These are phyloP conservation scores for Heliconius aoede DNA, from an alignment of 2,888 invertebrate genomes.

Conservation along the genomic window DNA sequence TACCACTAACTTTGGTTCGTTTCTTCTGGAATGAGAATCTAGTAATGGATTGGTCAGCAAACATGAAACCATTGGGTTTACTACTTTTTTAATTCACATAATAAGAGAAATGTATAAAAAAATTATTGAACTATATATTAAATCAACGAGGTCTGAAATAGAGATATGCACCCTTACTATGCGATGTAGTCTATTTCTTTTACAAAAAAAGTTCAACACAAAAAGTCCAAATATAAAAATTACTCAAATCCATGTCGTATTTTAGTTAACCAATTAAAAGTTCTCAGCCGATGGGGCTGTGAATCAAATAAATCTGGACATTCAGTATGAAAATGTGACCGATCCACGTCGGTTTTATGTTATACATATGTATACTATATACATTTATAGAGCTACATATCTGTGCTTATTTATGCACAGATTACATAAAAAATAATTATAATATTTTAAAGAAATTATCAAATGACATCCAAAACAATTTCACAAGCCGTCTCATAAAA, in stretches of 20 bases:
- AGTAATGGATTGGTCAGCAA: too few relatives aligned
- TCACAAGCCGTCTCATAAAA: background rate
- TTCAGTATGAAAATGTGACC: background rate
- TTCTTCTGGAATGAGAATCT: too few relatives aligned
- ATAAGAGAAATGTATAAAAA: too few relatives aligned
- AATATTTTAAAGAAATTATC: too few relatives aligned
- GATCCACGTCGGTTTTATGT: background rate
- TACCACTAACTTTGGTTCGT: too few relatives aligned
- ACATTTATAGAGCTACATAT: background rate
- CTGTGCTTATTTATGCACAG: too few relatives aligned
- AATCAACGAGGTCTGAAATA: too few relatives aligned
- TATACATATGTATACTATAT: background rate
- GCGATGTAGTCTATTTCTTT: background rate
- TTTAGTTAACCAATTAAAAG: slow-evolving; percentile 23
- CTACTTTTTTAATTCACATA: too few relatives aligned
- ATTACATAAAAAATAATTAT: too few relatives aligned
- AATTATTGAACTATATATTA: too few relatives aligned
- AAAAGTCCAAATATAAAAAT: background rate
- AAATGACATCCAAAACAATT: background rate
- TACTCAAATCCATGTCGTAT: background rate
- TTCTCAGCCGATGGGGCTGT: slow-evolving; percentile 5
- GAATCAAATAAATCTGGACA: slow-evolving; percentile 11
- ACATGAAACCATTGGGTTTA: too few relatives aligned
- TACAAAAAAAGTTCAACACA: background rate
- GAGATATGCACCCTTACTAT: too few relatives aligned